Base-by-base conservation (phyloP, 2,797 vertebrate genomes). In the Pangasius mekongensis region DNA sequence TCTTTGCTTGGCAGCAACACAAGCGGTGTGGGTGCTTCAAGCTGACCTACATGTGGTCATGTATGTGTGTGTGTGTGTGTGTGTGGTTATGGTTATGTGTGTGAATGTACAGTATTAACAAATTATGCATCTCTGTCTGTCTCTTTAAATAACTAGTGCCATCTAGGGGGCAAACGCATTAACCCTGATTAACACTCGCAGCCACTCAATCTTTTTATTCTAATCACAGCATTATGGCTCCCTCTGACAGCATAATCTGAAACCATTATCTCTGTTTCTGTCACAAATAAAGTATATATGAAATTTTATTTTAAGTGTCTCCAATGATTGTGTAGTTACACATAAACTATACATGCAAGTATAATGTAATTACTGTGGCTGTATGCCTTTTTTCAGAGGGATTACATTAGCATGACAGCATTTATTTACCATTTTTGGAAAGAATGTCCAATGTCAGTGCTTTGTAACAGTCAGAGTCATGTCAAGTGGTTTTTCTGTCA, bases 141-240 rank as follows among this genome's bases (percentile, higher is more conserved):
- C 30, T 82, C 14, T 81, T 83, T 33, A 33, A 43, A 74, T 24
- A 87, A 24, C 56, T 71, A 60, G 27, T 62, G 52, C 52, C 49
- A 33, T 22, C 39, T 84, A 69, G 73, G 54, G 60, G 64, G 36
- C 18, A 16, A 84, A 7, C 24, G 73, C 64, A 69, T 89, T 89
- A 89, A 89, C 86, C 56, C 81, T 47, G 71, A 89, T 86, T 89
- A 89, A 89, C 81, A 60, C 73, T 20, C 27, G 24, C 81, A 49
- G 33, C 39, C 62, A 52, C 52, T 77, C 33, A 67, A 20, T 24
- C 54, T 73, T 80, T 71, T 43, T 27, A 62, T 52, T 87, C 43
- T 81, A 80, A 87, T 89, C 47, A 73, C 86, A 87, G 60, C 84
- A 58, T 27, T 56, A 43, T 20, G 33, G 22, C 78, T 83, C 27